These are phyloP conservation scores for Vultur gryphus DNA, from an alignment of 2,797 vertebrate genomes.

Conservation along the genomic window DNA sequence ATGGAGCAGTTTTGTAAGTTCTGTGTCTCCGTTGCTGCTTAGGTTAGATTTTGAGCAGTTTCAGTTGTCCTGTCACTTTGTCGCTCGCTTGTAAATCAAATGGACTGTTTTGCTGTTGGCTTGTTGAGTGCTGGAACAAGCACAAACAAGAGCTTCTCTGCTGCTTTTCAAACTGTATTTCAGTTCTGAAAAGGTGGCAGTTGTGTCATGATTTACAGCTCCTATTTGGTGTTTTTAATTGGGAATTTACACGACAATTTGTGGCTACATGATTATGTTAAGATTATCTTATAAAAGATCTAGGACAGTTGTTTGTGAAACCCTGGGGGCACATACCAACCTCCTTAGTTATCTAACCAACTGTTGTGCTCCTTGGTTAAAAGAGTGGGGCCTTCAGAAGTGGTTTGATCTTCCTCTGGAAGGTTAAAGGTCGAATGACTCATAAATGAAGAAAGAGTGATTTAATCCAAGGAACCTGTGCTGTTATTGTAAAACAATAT, in stretches of 20 bases:
- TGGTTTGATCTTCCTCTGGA: conserved; percentile 82
- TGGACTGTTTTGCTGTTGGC: neutral
- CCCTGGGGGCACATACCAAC: conserved; percentile 73
- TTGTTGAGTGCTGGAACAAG: neutral
- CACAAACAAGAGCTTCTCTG: neutral
- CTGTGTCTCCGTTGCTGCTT: neutral
- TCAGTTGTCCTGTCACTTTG: neutral
- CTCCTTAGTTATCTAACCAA: conserved; percentile 77
- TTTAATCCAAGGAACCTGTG: conserved; percentile 81
- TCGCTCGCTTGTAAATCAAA: neutral
- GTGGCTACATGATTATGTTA: conserved; percentile 79
- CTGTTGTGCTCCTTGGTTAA: conserved; percentile 70
- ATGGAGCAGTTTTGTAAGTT: neutral
- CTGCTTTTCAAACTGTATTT: neutral
- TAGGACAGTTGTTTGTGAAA: conserved; percentile 67
- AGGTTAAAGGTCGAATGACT: conserved; percentile 81
- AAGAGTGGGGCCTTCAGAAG: conserved; percentile 80
- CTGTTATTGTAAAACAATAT: conserved; percentile 82
- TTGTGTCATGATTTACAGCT: conserved; percentile 58
- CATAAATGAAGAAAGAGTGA: conserved; percentile 83
- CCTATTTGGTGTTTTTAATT: conserved; percentile 66
- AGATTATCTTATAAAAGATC: conserved; percentile 70
- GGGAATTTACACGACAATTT: conserved; percentile 68
- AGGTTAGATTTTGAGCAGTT: neutral
- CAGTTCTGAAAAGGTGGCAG: conserved; percentile 16